These are phyloP conservation scores for Nesoenas mayeri DNA, from an alignment of 2,113 vertebrate species.

Conservation along the genomic window DNA sequence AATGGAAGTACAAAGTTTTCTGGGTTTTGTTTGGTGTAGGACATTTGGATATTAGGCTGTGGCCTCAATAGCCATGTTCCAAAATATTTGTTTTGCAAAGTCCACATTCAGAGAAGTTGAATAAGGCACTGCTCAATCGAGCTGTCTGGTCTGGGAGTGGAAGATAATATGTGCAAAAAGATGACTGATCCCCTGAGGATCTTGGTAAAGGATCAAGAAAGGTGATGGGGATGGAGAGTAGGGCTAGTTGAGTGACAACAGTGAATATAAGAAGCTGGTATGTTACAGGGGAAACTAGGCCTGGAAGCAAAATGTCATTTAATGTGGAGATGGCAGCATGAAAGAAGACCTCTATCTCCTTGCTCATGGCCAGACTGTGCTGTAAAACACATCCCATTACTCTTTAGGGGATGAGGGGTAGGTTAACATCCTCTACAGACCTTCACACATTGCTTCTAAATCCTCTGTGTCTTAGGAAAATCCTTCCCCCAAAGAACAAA, in stretches of 20 bases:
- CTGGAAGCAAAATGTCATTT: neutral
- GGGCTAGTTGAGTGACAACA: neutral
- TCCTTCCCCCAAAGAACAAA: neutral
- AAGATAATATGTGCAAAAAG: neutral
- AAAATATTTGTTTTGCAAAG: neutral
- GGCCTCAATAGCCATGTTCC: neutral
- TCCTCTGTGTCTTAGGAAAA: neutral
- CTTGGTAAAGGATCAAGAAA: neutral
- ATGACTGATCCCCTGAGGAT: neutral
- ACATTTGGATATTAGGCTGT: neutral
- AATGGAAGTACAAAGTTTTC: neutral
- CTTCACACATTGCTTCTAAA: neutral
- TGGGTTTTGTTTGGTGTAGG: neutral
- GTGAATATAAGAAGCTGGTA: neutral
- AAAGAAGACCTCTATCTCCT: neutral
- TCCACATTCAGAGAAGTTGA: neutral
- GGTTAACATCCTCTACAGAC: neutral
- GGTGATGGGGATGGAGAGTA: neutral
- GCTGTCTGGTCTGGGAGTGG: neutral
- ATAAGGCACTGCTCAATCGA: neutral
- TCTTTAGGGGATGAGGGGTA: neutral
- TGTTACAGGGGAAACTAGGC: neutral
- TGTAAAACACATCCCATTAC: neutral
- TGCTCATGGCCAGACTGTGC: neutral
- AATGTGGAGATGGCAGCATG: neutral